phyloP scores from a whole-genome alignment of 2,797 vertebrate genomes.

The Mustela erminea region DNA sequence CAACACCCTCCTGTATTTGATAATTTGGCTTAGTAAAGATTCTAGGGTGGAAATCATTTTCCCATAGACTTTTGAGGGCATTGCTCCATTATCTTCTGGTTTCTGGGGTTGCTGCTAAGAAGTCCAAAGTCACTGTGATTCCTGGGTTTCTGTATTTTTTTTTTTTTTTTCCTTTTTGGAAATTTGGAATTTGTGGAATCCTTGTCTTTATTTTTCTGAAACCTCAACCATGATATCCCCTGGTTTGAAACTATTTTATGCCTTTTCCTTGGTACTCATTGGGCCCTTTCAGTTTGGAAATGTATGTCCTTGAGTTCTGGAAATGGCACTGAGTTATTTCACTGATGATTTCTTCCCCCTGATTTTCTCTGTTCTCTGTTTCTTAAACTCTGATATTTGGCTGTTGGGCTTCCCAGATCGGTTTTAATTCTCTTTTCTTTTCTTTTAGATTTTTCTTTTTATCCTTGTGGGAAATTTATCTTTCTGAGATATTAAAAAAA shows the following conservation, averaged over 20 bases:
- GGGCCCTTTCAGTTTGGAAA: slow-evolving; percentile 48
- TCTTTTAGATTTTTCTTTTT: not conserved
- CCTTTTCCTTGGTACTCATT: not conserved
- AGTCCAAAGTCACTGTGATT: slow-evolving; percentile 13
- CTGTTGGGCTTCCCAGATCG: not conserved
- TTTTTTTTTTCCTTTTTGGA: not conserved
- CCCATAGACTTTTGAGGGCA: not conserved
- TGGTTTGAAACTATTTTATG: not conserved
- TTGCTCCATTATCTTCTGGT: not conserved
- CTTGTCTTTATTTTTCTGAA: slow-evolving; percentile 37
- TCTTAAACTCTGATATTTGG: slow-evolving; percentile 53
- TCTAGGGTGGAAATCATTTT: not conserved
- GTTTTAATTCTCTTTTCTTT: slow-evolving; percentile 15
- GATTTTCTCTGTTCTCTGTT: slow-evolving; percentile 71
- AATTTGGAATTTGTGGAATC: not conserved
- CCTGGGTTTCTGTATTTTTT: not conserved
- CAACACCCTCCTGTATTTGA: not conserved
- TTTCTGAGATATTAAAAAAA: not conserved
- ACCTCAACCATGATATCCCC: not conserved
- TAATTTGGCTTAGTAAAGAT: not conserved
- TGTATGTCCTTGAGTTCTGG: slow-evolving; percentile 13
- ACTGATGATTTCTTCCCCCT: not conserved
- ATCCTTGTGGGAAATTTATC: slow-evolving; percentile 1
- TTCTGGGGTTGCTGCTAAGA: not conserved
- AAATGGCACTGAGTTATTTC: not conserved